phyloP scores from a whole-genome alignment of 1,140 invertebrate species.

The Zaprionus taronus region DNA sequence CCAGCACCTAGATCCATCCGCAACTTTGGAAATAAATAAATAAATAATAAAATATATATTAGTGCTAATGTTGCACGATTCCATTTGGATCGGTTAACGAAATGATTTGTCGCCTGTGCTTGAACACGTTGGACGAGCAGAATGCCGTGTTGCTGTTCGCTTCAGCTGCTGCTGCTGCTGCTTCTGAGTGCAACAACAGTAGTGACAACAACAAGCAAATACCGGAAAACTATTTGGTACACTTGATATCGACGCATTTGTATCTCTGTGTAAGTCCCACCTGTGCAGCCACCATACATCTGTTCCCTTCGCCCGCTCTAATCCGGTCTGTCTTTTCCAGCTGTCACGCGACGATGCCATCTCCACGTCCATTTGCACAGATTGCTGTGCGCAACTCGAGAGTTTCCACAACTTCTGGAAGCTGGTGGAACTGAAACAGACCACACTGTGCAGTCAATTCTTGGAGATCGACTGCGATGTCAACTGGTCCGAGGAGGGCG shows the following conservation, averaged over 20 bases:
- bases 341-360: constrained; percentile 73
- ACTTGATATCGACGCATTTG: constrained; percentile 78
- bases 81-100: constrained; percentile 29
- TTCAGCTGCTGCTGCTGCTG: constrained; percentile 23
- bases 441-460: constrained; percentile 74
- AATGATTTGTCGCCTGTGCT: constrained; percentile 81
- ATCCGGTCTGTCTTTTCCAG: constrained; percentile 23
- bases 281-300: not conserved
- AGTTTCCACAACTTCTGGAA: constrained; percentile 77
- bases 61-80: constrained; percentile 42
- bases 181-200: constrained; percentile 25
- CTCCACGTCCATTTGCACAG: constrained; percentile 70
- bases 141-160: constrained; percentile 63
- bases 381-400: constrained; percentile 68
- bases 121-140: constrained; percentile 66
- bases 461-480: constrained; percentile 74
- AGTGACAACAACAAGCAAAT: constrained; percentile 49
- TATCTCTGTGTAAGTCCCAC: constrained; percentile 67
- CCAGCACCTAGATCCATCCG: constrained; percentile 38
- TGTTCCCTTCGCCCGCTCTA: not conserved
- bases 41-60: constrained; percentile 28
- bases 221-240: constrained; percentile 77
- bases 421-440: constrained; percentile 73
- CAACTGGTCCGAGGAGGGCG: constrained; percentile 69
- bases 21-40: constrained; percentile 49